Base-by-base conservation (phyloP, 2,113 vertebrate genomes). In the Carassius auratus region DNA sequence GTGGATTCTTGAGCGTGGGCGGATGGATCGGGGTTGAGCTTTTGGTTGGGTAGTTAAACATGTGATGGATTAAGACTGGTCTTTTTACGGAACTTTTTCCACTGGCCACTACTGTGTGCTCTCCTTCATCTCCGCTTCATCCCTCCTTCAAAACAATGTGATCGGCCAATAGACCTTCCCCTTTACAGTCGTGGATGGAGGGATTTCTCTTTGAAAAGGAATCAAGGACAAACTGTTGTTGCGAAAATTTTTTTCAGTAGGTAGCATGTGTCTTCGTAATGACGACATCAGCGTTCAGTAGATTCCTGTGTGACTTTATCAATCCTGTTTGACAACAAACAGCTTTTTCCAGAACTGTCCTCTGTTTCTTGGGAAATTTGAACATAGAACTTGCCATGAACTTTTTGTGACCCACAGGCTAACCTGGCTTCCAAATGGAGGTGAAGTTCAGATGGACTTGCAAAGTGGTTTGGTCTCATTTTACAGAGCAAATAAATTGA, bases 241-340 rank as follows among this genome's bases (percentile, higher is more conserved):
- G 75, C 69, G 15, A 62, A 83, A 59, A 7, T 30, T 74, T 62
- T 88, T 88, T 84, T 76, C 45, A 71, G 21, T 74, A 33, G 82
- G 62, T 78, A 83, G 83, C 88, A 83, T 83, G 85, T 85, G 77
- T 86, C 87, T 62, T 76, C 80, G 26, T 79, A 79, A 88, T 50
- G 76, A 80, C 30, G 74, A 84, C 61, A 85, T 89, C 83, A 73
- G 81, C 81, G 55, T 86, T 86, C 75, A 69, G 85, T 88, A 81
- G 52, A 75, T 73, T 87, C 73, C 86, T 30, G 71, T 78, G 42
- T 86, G 77, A 86, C 68, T 52, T 61, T 85, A 76, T 23, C 52
- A 86, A 26, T 50, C 26, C 75, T 14, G 36, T 38, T 12, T 48
- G 59, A 81, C 13, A 1, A 81, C 61, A 81, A 64, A 76, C 74